Evolutionary conservation across 2,113 vertebrate species (phyloP), one percentile per base, ranked within the genome.

Genomic region (Corapipo altera): DNA sequence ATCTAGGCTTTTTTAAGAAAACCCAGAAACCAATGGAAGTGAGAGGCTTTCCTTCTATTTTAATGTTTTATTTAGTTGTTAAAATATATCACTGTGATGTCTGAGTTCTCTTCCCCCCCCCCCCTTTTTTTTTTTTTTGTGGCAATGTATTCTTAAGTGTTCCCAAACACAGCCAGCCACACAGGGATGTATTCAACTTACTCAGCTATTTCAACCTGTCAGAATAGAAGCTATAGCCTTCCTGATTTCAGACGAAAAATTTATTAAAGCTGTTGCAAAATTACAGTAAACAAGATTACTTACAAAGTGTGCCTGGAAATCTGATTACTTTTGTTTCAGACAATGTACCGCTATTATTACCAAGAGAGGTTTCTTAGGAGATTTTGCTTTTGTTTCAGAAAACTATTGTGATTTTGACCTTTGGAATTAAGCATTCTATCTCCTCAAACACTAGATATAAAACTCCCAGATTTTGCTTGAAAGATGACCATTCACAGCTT

Each of bases 161-260:
- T 91, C 51, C 49, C 67, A 79, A 93, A 79, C 37, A 89, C 28
- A 78, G 51, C 52, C 74, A 88, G 5, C 18, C 41, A 76, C 64
- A 66, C 26, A 33, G 58, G 39, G 75, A 55, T 85, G 67, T 81
- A 48, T 89, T 94, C 51, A n/a, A 76, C 91, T 87, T 92, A 91
- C 49, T 94, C 82, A 88, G 91, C 67, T 90, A 24, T 95, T 95
- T 95, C 41, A 76, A 64, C 83, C 72, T 94, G 70, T 95, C 74
- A 92, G 76, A 93, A 85, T 94, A 87, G 6, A 8, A 96, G 79
- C 57, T 77, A 85, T 65, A 84, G 84, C 46, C 6, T 91, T 78
- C 54, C 79, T 91, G 71, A 95, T 95, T 97, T 97, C 70, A 69
- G 86, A 72, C 92, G 57, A 97, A 91, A 96, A 94, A 94, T 96